phyloP scores from a whole-genome alignment of 2,888 invertebrate species.

The Agrotis clavis region DNA sequence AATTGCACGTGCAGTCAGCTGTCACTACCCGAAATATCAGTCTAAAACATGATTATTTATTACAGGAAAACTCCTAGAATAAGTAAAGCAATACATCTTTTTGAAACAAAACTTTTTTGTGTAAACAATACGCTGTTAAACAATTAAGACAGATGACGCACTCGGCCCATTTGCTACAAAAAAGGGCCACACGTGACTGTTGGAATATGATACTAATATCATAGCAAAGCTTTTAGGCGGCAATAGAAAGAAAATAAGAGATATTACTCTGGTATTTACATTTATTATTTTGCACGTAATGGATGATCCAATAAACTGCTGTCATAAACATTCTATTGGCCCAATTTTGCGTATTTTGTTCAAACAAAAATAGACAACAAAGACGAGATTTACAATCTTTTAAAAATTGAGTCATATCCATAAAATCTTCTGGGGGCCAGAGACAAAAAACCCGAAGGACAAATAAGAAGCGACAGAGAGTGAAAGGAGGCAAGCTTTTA shows the following conservation, averaged over 20 bases:
- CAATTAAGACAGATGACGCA: constrained; percentile 85
- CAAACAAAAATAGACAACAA: constrained; percentile 15
- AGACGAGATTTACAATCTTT: background rate
- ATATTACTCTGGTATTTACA: constrained; percentile 38
- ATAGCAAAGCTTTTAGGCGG: constrained; percentile 70
- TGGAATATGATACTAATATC: constrained; percentile 80
- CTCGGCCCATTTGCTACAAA: constrained; percentile 77
- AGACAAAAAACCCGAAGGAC: constrained; percentile 70
- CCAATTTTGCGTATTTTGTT: constrained; percentile 17
- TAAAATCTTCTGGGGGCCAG: constrained; percentile 64
- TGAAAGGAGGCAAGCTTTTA: constrained; percentile 75
- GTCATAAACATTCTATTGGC: constrained; percentile 33
- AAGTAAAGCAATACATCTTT: constrained; percentile 58
- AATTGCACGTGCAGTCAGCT: constrained; percentile 74
- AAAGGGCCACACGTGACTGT: constrained; percentile 80
- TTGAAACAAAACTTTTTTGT: constrained; percentile 62
- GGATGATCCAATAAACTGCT: constrained; percentile 29
- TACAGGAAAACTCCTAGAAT: constrained; percentile 59
- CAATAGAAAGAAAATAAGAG: constrained; percentile 54
- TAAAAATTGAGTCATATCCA: constrained; percentile 62
- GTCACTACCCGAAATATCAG: constrained; percentile 57
- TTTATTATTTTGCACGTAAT: constrained; percentile 4
- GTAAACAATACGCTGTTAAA: constrained; percentile 81
- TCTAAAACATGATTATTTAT: constrained; percentile 64
- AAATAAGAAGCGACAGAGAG: constrained; percentile 75